These are phyloP conservation scores for Lamprotornis superbus DNA, from an alignment of 2,113 vertebrate genomes.

Conservation along the genomic window DNA sequence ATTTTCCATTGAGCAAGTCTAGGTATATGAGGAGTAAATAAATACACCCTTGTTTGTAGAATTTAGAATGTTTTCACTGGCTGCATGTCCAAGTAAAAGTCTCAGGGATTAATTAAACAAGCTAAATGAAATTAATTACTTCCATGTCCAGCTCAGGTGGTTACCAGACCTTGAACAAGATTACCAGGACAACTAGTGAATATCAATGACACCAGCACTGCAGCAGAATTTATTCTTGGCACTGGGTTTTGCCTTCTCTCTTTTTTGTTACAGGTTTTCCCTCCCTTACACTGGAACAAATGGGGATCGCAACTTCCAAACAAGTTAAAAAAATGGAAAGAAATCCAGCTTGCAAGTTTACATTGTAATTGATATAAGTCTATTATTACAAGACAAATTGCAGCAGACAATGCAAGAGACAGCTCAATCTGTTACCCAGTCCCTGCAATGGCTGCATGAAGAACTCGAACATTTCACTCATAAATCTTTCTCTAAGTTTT, in stretches of 20 bases:
- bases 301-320: background rate
- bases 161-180: constrained; percentile 1
- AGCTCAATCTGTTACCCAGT: constrained; percentile 59
- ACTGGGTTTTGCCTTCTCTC: background rate
- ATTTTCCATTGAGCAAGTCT: background rate
- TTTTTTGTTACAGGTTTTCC: background rate
- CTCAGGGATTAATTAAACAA: background rate
- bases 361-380: constrained; percentile 21
- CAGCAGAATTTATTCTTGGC: background rate
- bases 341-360: constrained; percentile 10
- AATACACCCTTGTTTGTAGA: background rate
- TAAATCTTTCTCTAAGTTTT: constrained; percentile 16
- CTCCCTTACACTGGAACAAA: background rate
- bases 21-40: background rate
- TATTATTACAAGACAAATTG: constrained; percentile 52
- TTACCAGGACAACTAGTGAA: background rate
- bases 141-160: constrained; percentile 15
- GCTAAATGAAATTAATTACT: background rate
- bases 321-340: background rate
- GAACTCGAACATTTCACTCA: constrained; percentile 7
- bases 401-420: constrained; percentile 37
- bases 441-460: constrained; percentile 24
- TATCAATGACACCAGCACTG: background rate
- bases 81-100: background rate
- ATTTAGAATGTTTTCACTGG: background rate